Conservation (phyloP, 2,797 vertebrate species). For the Buceros bicornis region DNA sequence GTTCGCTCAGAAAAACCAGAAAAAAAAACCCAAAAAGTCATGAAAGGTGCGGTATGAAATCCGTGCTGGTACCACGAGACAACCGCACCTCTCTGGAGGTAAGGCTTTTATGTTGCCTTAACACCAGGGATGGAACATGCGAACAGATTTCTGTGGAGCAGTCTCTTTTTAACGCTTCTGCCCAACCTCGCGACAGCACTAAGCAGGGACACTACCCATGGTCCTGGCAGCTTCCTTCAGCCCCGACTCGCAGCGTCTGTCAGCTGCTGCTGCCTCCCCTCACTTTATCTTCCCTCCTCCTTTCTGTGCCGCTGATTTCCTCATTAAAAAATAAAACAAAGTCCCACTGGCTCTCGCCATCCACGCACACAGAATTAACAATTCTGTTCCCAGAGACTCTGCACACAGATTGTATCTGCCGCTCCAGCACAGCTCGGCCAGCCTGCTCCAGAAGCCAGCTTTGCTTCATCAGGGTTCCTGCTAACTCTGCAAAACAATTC, state of each 20-base stretch:
- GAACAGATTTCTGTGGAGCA: background rate
- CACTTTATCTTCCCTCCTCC: background rate
- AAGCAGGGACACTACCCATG: background rate
- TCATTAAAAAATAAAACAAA: background rate
- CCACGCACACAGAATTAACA: background rate
- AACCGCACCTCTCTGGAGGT: background rate
- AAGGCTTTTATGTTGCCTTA: background rate
- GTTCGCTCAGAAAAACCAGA: background rate
- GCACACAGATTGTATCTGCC: background rate
- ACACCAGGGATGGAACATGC: background rate
- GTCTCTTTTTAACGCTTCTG: background rate
- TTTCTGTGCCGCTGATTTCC: background rate
- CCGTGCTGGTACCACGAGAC: background rate
- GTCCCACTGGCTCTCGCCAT: background rate
- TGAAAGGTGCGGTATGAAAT: background rate
- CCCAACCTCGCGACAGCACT: background rate
- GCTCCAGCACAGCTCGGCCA: background rate
- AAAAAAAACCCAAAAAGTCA: background rate
- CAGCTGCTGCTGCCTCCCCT: background rate
- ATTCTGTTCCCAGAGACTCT: background rate
- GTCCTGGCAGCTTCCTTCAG: background rate
- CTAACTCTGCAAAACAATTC: background rate
- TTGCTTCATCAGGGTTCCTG: background rate
- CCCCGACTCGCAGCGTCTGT: background rate
- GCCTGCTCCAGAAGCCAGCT: background rate